Base-by-base conservation (phyloP, 2,888 invertebrate genomes). In the Sphaeridia pumilis region DNA sequence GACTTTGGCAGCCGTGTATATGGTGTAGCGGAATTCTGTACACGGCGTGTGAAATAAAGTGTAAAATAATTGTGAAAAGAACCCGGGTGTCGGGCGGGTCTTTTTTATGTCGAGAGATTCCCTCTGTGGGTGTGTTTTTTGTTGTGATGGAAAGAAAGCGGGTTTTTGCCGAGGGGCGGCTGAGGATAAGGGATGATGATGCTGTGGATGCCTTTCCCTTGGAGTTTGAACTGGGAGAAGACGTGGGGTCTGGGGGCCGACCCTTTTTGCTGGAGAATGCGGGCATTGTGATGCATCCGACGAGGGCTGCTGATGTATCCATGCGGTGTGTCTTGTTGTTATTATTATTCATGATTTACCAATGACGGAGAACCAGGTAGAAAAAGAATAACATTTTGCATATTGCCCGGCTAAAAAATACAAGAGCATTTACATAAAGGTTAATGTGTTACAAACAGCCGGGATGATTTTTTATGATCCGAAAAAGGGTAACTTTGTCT, bases 21-120 rank as follows among this genome's bases (percentile, higher is more conserved):
- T 38, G 38, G 12, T 17, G 17, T 14, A 5, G 17, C 20, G 38
- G 20, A 38, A 20, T 38, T 38, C 12, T 38, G 38, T 5, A 38
- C 12, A 38, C 17, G 38, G 38, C 38, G 38, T 38, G 38, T 38
- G 38, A 38, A 38, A 38, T 38, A 38, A 5, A 38, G 38, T 5
- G 38, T 38, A 38, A 17, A 5, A 20, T 38, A 38, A 38, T 38
- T 38, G 38, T n/a, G n/a, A n/a, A 38, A 38, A 20, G 38, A 20
- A 17, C 20, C 38, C 20, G 38, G 38, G 7, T 5, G 7, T 38
- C 38, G 17, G 7, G n/a, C n/a, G n/a, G n/a, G 38, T 14, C 7
- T 38, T 38, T 38, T 38, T 38, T 38, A 38, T 20, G 17, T 17
- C n/a, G n/a, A n/a, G 38, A 20, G 7, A 38, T 5, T 14, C 5